A percentile compares a stretch with the other conserved stretches of the same genome.
Conservation (phyloP, 1,140 invertebrate genomes). For the Rhopalosiphum padi region DNA sequence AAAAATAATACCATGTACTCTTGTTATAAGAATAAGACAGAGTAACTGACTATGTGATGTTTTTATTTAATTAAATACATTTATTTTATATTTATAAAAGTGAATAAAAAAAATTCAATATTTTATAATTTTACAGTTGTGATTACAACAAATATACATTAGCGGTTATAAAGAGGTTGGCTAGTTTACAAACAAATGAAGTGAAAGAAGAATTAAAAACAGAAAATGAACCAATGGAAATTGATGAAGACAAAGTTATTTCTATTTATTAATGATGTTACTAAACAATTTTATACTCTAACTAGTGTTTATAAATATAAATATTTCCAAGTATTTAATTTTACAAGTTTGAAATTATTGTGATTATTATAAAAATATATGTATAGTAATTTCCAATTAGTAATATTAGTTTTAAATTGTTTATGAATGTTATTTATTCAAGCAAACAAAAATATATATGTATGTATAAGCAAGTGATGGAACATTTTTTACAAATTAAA, state of each 20-base stretch:
- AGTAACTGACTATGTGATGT: neutral
- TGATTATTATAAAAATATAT: neutral
- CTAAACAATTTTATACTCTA: neutral
- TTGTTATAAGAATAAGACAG: neutral
- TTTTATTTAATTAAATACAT: neutral
- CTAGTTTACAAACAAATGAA: slow-evolving; percentile 22
- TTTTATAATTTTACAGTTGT: slow-evolving; percentile 69
- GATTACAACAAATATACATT: slow-evolving; percentile 84
- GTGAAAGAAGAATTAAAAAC: slow-evolving; percentile 42
- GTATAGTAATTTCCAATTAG: neutral
- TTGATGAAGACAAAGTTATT: slow-evolving; percentile 33
- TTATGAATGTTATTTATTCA: neutral
- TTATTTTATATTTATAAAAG: neutral
- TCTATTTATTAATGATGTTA: neutral
- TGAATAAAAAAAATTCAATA: slow-evolving; percentile 50
- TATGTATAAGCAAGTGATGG: too few relatives aligned
- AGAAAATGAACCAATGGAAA: slow-evolving; percentile 16
- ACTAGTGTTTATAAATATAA: slow-evolving; percentile 28
- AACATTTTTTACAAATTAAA: neutral
- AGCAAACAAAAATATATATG: neutral
- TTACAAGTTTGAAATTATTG: neutral
- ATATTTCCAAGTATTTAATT: neutral
- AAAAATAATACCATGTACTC: neutral
- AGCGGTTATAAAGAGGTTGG: slow-evolving; percentile 69
- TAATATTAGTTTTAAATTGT: neutral